Base-by-base conservation (phyloP, 1,140 invertebrate genomes). In the Ptiloglossa arizonensis region DNA sequence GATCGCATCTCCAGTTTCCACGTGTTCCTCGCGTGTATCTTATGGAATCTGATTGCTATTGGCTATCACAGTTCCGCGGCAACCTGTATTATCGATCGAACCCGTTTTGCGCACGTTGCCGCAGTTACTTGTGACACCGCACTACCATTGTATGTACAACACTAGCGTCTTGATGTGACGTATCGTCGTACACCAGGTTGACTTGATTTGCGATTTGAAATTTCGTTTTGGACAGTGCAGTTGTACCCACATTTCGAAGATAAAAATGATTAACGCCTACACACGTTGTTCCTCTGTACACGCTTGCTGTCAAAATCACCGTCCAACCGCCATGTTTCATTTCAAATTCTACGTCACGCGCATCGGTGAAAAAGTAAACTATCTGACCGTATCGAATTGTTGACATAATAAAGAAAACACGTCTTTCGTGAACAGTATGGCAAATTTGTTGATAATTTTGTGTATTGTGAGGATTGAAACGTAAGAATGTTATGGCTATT, bases 21-120 rank as follows among this genome's bases (percentile, higher is more conserved):
- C 62, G 64, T 75, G 57, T 41, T 74, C 32, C 11, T 74, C 64
- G 75, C 76, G 46, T 71, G 75, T 70, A 41, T 75, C 56, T 52
- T 32, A 8, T 38, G 46, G n/a, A 52, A 57, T 64, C 57, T 29
- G 63, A 48, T 57, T 38, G 62, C 66, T 29, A 75, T 70, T 77
- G 75, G 68, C 24, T 52, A 29, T 48, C 19, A 19, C 66, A 54
- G 44, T 41, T 19, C 69, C 69, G 79, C 71, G 83, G 56, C 46
- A 81, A 82, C 75, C 82, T 86, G 83, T 64, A 86, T 86, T 86
- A 86, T 86, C 83, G 83, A 86, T 86, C 75, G 75, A 73, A 82
- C 75, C 69, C 32, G 68, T 17, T 54, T 54, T 72, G 70, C 60
- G 77, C 62, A 74, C 62, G 62, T 74, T 80, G 78, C 72, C 50